A percentile compares a stretch with the other conserved stretches of the same genome.
These are phyloP conservation scores for Morpho deidamia DNA, from an alignment of 2,888 invertebrate species.

Conservation along the genomic window DNA sequence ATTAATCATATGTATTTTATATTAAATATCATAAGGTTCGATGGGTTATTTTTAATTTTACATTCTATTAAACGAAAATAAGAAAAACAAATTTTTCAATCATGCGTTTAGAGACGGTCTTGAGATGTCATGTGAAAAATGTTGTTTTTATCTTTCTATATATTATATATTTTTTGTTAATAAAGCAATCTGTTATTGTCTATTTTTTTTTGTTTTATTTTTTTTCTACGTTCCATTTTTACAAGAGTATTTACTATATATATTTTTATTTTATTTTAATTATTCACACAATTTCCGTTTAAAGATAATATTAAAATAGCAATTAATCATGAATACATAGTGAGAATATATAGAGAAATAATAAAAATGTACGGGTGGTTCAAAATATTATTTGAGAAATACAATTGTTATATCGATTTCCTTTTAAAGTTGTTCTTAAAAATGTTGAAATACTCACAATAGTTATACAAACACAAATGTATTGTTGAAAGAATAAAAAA, in stretches of 20 bases:
- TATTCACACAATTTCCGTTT: constrained; percentile 23
- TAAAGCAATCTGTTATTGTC: constrained; percentile 79
- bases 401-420: constrained; percentile 30
- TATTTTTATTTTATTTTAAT: constrained; percentile 30
- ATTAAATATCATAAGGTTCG: constrained; percentile 74
- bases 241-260: constrained; percentile 26
- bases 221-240: constrained; percentile 37
- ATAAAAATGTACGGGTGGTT: constrained; percentile 67
- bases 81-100: constrained; percentile 61
- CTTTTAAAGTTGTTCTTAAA: too few species aligned
- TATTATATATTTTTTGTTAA: constrained; percentile 79
- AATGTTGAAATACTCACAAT: constrained; percentile 4
- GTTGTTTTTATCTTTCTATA: constrained; percentile 69
- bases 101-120: constrained; percentile 43
- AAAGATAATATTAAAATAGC: constrained; percentile 32
- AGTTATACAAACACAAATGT: constrained; percentile 7
- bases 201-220: constrained; percentile 68
- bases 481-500: background rate
- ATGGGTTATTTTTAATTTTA: constrained; percentile 77
- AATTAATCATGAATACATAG: constrained; percentile 56
- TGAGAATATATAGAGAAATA: constrained; percentile 54
- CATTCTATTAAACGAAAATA: constrained; percentile 60
- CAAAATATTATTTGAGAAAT: constrained; percentile 41
- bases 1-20: constrained; percentile 78
- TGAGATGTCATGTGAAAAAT: constrained; percentile 62